A percentile compares a stretch with the other conserved stretches of the same genome.
phyloP scores from a whole-genome alignment of 2,797 vertebrate genomes.

The Sebastes itinus region DNA sequence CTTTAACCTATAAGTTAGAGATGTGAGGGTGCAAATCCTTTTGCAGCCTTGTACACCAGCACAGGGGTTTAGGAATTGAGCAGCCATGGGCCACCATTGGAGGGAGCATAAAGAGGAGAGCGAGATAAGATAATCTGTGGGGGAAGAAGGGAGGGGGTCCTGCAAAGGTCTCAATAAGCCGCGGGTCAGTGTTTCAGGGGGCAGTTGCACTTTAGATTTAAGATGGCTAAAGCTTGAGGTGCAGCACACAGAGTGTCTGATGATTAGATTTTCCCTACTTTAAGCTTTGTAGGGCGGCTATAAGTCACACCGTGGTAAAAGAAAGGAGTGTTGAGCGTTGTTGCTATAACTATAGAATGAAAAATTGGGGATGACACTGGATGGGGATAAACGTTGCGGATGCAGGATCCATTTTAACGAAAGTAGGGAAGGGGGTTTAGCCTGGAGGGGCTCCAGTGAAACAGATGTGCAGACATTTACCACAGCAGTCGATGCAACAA shows the following conservation, averaged over 20 bases:
- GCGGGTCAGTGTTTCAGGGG: conserved; percentile 32
- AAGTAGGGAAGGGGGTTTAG: background rate
- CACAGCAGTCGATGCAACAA: conserved; percentile 2
- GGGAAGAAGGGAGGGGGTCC: conserved; percentile 7
- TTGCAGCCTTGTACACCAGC: conserved; percentile 6
- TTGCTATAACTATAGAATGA: background rate
- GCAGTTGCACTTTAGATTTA: conserved; percentile 30
- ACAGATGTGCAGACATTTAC: conserved; percentile 16
- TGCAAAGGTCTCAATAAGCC: conserved; percentile 22
- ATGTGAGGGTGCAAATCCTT: conserved; percentile 30
- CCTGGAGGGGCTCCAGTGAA: background rate
- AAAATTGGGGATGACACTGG: background rate
- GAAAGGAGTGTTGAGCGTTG: background rate
- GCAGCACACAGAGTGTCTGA: background rate
- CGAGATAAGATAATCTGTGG: conserved; percentile 41
- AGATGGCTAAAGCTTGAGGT: conserved; percentile 13
- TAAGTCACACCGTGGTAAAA: background rate
- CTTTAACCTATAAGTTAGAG: conserved; percentile 3
- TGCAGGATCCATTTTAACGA: background rate
- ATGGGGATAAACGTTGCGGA: background rate
- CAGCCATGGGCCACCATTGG: conserved; percentile 18
- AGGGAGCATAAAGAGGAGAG: background rate
- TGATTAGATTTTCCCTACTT: conserved; percentile 25
- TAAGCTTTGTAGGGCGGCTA: background rate
- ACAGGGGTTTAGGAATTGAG: background rate